phyloP scores from a whole-genome alignment of 64 coral and sea anemone genomes.

The Pachyseris speciosa region DNA sequence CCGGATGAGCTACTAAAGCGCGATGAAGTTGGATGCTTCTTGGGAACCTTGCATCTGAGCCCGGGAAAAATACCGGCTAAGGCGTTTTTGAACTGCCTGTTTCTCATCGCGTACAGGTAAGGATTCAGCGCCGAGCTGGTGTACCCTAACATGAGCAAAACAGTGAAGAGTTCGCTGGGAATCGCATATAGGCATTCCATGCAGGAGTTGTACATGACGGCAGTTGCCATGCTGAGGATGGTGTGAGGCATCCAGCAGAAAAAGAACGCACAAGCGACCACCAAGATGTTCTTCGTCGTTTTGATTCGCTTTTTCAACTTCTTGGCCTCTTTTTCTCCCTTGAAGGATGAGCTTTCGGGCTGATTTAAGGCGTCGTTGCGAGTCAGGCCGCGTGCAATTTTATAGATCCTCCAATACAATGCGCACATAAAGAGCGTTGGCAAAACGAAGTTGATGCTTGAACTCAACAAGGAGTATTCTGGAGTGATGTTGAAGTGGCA shows the following conservation, averaged over 20 bases:
- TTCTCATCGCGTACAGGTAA: slow-evolving; percentile 89
- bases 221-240: slow-evolving; percentile 55
- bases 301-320: slow-evolving; percentile 64
- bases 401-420: slow-evolving; percentile 37
- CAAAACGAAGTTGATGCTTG: slow-evolving; percentile 17
- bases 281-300: slow-evolving; percentile 80
- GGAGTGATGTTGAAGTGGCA: slow-evolving; percentile 73
- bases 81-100: slow-evolving; percentile 78
- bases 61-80: slow-evolving; percentile 39
- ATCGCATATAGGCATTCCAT: neutral
- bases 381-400: neutral
- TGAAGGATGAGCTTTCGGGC: neutral
- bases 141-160: slow-evolving; percentile 80
- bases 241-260: slow-evolving; percentile 94
- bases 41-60: neutral
- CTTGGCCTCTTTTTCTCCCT: neutral
- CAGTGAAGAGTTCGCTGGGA: neutral
- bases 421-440: slow-evolving; percentile 5
- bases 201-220: neutral
- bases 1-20: neutral
- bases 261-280: slow-evolving; percentile 90
- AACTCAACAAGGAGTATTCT: slow-evolving; percentile 46
- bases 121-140: slow-evolving; percentile 86
- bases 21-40: neutral
- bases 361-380: neutral